These are phyloP conservation scores for Mormyrops boulengeri DNA, from an alignment of 2,797 vertebrate species.

Conservation along the genomic window DNA sequence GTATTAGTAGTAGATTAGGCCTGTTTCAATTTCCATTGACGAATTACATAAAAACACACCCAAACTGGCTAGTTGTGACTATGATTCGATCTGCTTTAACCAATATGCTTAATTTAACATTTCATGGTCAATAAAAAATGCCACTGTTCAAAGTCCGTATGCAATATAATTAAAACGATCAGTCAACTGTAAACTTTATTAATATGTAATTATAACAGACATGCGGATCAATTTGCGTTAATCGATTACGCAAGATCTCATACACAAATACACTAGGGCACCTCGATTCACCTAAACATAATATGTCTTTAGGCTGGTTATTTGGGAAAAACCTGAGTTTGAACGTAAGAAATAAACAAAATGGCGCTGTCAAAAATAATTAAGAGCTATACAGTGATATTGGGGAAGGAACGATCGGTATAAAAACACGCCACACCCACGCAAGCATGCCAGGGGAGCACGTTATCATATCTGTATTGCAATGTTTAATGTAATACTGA, in stretches of 20 bases:
- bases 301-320: background rate
- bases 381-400: background rate
- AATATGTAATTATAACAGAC: background rate
- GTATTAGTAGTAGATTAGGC: background rate
- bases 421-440: conserved; percentile 12
- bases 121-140: background rate
- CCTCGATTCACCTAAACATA: background rate
- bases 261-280: background rate
- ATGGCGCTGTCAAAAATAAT: background rate
- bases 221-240: background rate
- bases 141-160: background rate
- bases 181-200: background rate
- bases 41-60: background rate
- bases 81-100: background rate
- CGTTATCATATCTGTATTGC: background rate
- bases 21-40: background rate
- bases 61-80: background rate
- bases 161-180: background rate
- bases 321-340: background rate
- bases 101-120: background rate
- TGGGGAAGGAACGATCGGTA: background rate
- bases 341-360: background rate
- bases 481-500: background rate
- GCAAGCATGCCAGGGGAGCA: background rate
- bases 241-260: background rate